Base-by-base conservation (phyloP, 2,113 vertebrate species). In the Erpornis zantholeuca region DNA sequence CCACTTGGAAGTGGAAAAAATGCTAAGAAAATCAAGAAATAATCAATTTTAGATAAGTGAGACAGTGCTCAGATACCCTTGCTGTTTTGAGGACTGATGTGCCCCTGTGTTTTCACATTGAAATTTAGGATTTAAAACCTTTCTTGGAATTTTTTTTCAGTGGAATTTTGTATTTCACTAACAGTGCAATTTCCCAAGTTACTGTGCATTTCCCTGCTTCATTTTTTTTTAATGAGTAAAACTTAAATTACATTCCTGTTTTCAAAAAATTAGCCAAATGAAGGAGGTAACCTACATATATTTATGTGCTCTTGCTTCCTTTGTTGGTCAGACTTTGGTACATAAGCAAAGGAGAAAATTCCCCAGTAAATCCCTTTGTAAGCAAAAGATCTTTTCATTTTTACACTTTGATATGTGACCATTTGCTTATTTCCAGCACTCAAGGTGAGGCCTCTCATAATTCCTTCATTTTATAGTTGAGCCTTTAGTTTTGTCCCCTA, bases 51-150 rank as follows among this genome's bases (percentile, higher is more conserved):
- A 52, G 21, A 20, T 59, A 7, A 1, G 1, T 22, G n/a, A 24
- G 31, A 5, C 35, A 44, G 0, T 28, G n/a, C 50, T 59, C 12
- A 35, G 38, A 12, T 25, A 4, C 15, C 49, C 12, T 0, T 33
- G 15, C 60, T 52, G 54, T 14, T 77, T 54, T 3, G 6, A 27
- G 31, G 3, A 10, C 38, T 42, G 31, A 12, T 20, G 13, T n/a
- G 24, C 28, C 35, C 16, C 65, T 56, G 57, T 6, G 0, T 72
- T 91, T 89, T 59, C 38, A 49, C 4, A 3, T 33, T 23, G 24
- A 76, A 72, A 7, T 76, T 18, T 21, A 16, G 38, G 31, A 35
- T 70, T 69, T 85, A 47, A 82, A 90, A 77, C 12, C 11, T 73
- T 28, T 9, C 23, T 35, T 56, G 31, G 21, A 18, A 10, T 0